phyloP scores from a whole-genome alignment of 2,888 invertebrate genomes.

The Pyrochroa serraticornis region DNA sequence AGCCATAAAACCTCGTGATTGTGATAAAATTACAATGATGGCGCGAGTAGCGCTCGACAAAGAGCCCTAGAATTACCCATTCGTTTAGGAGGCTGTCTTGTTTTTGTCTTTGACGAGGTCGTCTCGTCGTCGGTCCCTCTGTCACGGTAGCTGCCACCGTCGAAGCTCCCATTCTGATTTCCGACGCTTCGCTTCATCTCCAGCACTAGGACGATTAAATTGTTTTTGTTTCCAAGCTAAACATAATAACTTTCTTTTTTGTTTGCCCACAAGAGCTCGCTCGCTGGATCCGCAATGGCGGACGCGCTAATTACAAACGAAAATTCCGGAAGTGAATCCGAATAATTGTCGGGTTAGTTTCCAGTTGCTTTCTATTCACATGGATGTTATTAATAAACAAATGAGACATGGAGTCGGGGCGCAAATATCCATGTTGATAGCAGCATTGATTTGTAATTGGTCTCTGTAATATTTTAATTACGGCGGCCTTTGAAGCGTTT shows the following conservation, averaged over 20 bases:
- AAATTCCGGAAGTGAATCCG: too few relatives aligned
- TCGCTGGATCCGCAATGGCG: too few relatives aligned
- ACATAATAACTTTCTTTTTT: slow-evolving; percentile 16
- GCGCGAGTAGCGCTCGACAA: slow-evolving; percentile 20
- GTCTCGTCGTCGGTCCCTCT: slow-evolving; percentile 27
- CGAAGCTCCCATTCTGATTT: slow-evolving; percentile 14
- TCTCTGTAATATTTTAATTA: slow-evolving; percentile 34
- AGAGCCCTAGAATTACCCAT: slow-evolving; percentile 30
- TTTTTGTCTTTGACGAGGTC: slow-evolving; percentile 34
- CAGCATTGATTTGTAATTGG: slow-evolving; percentile 29
- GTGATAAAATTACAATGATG: slow-evolving; percentile 25
- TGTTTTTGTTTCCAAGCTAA: slow-evolving; percentile 18
- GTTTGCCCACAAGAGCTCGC: not conserved
- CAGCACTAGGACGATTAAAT: slow-evolving; percentile 21
- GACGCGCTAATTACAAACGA: too few relatives aligned
- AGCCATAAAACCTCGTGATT: slow-evolving; percentile 14
- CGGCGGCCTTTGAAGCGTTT: slow-evolving; percentile 33
- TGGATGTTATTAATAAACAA: too few relatives aligned
- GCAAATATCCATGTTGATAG: slow-evolving; percentile 17
- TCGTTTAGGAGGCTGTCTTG: slow-evolving; percentile 36
- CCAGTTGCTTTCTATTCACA: too few relatives aligned
- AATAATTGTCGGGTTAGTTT: too few relatives aligned
- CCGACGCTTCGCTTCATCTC: slow-evolving; percentile 22
- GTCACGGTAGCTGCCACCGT: slow-evolving; percentile 25
- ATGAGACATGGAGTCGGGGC: not conserved